A percentile compares a stretch with the other conserved stretches of the same genome.
Conservation (phyloP, 2,888 invertebrate species). For the Xestia c-nigrum region DNA sequence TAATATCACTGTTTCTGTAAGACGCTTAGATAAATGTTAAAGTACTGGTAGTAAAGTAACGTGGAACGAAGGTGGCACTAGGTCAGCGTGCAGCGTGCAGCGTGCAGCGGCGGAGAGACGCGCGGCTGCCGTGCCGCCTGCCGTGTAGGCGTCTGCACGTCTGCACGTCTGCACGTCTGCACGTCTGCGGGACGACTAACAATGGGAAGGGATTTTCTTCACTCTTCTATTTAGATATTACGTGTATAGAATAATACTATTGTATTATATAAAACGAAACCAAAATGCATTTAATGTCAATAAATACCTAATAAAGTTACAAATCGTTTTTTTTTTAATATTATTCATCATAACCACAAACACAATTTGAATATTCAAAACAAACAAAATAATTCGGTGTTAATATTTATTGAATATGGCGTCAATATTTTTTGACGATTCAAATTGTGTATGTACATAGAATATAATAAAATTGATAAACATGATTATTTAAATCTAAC, state of each 20-base stretch:
- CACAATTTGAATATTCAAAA: too few species aligned
- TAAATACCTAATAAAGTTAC: conserved; percentile 60
- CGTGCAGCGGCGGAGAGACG: too few species aligned
- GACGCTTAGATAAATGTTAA: conserved; percentile 41
- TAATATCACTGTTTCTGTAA: conserved; percentile 64
- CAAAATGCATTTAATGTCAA: conserved; percentile 80
- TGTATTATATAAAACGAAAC: conserved; percentile 74
- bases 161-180: too few species aligned
- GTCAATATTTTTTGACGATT: too few species aligned
- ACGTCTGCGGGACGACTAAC: neutral
- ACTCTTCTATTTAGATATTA: conserved; percentile 61
- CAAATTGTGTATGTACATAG: too few species aligned
- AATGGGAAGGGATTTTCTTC: conserved; percentile 44
- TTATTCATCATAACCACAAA: too few species aligned
- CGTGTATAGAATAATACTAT: conserved; percentile 58
- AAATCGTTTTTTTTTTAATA: conserved; percentile 25
- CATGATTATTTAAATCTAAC: too few species aligned
- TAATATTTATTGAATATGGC: too few species aligned
- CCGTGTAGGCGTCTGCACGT: neutral
- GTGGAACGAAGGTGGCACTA: neutral
- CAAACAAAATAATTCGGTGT: too few species aligned
- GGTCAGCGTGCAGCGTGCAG: too few species aligned
- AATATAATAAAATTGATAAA: too few species aligned
- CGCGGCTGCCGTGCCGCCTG: too few species aligned
- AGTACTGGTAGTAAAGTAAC: conserved; percentile 19